A percentile compares a stretch with the other conserved stretches of the same genome.
Conservation (phyloP, 2,113 vertebrate species). For the Campylomormyrus numenius region DNA sequence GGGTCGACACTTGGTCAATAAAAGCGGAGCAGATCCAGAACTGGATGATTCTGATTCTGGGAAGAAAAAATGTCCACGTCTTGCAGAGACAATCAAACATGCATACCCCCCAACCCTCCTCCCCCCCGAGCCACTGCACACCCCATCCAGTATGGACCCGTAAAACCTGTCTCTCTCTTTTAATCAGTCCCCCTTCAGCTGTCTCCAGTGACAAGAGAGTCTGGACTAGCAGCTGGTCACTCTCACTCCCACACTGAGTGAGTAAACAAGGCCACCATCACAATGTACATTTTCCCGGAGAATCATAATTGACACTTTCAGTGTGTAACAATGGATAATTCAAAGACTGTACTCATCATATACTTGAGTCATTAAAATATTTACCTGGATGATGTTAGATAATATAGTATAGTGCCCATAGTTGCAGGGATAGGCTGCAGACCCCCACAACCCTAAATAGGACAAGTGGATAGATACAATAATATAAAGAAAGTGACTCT, state of each 20-base stretch:
- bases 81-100: neutral
- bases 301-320: neutral
- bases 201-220: neutral
- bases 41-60: neutral
- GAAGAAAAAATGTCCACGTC: neutral
- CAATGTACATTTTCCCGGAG: neutral
- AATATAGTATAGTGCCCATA: neutral
- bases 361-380: neutral
- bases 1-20: neutral
- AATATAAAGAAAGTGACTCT: neutral
- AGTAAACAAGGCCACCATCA: neutral
- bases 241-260: neutral
- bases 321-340: neutral
- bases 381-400: neutral
- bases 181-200: conserved; percentile 19
- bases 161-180: conserved; percentile 24
- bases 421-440: neutral
- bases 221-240: neutral
- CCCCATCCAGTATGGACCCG: neutral
- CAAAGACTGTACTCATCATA: neutral
- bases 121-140: neutral
- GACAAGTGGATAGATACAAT: neutral
- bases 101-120: neutral
- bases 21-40: neutral
- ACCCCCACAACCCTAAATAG: neutral